A percentile compares a stretch with the other conserved stretches of the same genome.
phyloP scores from a whole-genome alignment of 2,888 invertebrate genomes.

The Autographa pulchrina region DNA sequence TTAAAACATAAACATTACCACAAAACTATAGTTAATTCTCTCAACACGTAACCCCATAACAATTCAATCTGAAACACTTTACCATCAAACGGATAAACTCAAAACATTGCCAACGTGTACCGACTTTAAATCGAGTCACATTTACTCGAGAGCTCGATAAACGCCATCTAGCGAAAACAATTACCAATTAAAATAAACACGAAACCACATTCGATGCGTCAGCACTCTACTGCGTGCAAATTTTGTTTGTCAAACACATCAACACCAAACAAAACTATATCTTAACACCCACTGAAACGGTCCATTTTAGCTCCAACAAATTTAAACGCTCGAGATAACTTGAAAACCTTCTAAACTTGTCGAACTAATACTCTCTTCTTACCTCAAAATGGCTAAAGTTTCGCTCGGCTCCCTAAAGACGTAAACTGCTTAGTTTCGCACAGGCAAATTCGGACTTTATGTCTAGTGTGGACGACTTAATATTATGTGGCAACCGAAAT shows the following conservation, averaged over 20 bases:
- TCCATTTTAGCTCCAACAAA: conserved; percentile 51
- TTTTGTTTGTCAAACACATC: conserved; percentile 65
- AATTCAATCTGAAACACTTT: conserved; percentile 33
- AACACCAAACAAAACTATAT: conserved; percentile 49
- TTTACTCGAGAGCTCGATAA: conserved; percentile 48
- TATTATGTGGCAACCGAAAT: conserved; percentile 45
- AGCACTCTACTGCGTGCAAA: conserved; percentile 65
- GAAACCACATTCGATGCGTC: conserved; percentile 68
- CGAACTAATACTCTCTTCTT: conserved; percentile 85
- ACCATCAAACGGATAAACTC: conserved; percentile 45
- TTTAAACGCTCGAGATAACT: conserved; percentile 75
- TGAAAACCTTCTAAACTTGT: conserved; percentile 83
- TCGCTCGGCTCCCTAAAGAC: conserved; percentile 61
- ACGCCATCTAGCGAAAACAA: conserved; percentile 53
- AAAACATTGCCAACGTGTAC: conserved; percentile 33
- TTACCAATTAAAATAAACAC: conserved; percentile 71
- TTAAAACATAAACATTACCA: conserved; percentile 3
- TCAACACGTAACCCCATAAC: conserved; percentile 42
- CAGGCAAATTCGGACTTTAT: conserved; percentile 67
- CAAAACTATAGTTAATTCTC: conserved; percentile 27
- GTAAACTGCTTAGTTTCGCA: conserved; percentile 59
- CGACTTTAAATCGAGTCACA: conserved; percentile 41
- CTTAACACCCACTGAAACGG: conserved; percentile 47
- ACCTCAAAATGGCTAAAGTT: conserved; percentile 85
- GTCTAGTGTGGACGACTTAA: conserved; percentile 54